Evolutionary conservation across 2,113 vertebrate species (phyloP).

Genomic region (Petromus typicus): DNA sequence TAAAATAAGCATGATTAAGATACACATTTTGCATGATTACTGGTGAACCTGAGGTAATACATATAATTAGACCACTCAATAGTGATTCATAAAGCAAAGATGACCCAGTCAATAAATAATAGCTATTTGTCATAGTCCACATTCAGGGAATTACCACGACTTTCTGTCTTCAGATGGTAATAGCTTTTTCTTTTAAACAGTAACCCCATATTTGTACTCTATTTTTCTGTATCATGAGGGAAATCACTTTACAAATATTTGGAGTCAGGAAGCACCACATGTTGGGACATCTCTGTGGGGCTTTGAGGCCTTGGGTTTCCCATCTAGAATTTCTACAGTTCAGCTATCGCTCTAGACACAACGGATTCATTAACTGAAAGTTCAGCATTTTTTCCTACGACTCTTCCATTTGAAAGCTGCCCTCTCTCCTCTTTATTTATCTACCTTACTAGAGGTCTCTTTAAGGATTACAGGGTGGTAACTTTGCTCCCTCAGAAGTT

Average conservation of each 20-base stretch:
- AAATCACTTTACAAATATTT: neutral
- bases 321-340: fast-evolving
- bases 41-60: neutral
- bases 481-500: neutral
- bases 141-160: fast-evolving
- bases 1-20: neutral
- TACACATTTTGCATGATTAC: neutral
- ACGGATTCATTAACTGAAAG: too few relatives aligned
- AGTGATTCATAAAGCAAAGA: fast-evolving
- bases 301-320: neutral
- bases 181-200: neutral
- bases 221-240: neutral
- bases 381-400: neutral
- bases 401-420: neutral
- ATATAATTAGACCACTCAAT: fast-evolving
- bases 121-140: fast-evolving
- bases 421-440: neutral
- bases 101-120: fast-evolving
- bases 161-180: fast-evolving
- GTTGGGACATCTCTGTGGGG: neutral
- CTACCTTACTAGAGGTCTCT: neutral
- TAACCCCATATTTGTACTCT: too few relatives aligned
- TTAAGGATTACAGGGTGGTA: neutral
- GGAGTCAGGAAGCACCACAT: neutral
- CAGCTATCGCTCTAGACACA: neutral